Conservation (phyloP, 2,888 invertebrate genomes). For the Apodemia hepburni region DNA sequence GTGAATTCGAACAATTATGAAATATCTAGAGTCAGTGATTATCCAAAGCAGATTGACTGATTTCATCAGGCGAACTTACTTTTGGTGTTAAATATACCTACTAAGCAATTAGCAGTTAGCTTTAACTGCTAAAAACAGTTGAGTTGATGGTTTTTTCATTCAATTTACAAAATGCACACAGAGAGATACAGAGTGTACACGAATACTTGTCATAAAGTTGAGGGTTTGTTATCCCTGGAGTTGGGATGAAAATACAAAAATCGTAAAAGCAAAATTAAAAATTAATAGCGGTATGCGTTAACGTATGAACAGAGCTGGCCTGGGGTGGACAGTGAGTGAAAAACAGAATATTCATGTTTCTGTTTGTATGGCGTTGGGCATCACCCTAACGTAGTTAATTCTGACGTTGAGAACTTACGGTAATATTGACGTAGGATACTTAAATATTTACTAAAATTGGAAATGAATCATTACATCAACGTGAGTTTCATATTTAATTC, state of each 20-base stretch:
- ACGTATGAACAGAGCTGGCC: constrained; percentile 36
- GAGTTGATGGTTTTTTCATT: too few relatives aligned
- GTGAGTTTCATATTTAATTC: neutral
- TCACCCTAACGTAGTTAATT: constrained; percentile 31
- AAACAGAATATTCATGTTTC: constrained; percentile 33
- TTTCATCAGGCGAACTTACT: too few relatives aligned
- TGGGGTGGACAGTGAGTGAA: constrained; percentile 20
- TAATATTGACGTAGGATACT: constrained; percentile 1
- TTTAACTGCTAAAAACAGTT: too few relatives aligned
- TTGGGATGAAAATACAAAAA: constrained; percentile 34
- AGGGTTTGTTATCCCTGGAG: constrained; percentile 1
- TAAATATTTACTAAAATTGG: neutral
- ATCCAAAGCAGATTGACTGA: too few relatives aligned
- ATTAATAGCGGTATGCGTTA: constrained; percentile 43
- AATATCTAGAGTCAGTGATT: too few relatives aligned
- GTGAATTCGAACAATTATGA: too few relatives aligned
- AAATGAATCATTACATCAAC: neutral
- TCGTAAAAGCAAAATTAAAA: constrained; percentile 52
- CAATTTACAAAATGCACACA: too few relatives aligned
- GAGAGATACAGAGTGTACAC: too few relatives aligned
- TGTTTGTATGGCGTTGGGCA: constrained; percentile 25
- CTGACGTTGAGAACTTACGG: constrained; percentile 22
- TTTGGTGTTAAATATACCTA: too few relatives aligned
- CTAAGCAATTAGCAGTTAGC: too few relatives aligned
- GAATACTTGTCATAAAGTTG: too few relatives aligned